A percentile compares a stretch with the other conserved stretches of the same genome.
Evolutionary conservation across 2,888 invertebrate genomes (phyloP).

Genomic region (Pyralis farinalis): DNA sequence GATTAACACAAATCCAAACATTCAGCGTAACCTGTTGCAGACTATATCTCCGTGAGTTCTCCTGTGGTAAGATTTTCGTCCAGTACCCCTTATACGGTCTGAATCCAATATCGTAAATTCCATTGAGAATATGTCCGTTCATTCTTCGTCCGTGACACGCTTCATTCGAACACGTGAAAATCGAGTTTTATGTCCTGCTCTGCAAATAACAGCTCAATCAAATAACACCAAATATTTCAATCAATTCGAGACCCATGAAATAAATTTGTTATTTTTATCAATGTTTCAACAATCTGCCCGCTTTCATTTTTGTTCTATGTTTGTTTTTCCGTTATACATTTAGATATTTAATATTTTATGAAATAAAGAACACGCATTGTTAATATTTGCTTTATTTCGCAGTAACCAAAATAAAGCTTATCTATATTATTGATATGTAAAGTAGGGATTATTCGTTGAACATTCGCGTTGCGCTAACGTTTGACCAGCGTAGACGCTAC

Average conservation of each 20-base stretch:
- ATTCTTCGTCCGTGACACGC: neutral
- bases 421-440: no score
- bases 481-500: no score
- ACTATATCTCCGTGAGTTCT: neutral
- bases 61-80: slow-evolving; percentile 11
- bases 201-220: slow-evolving; percentile 7
- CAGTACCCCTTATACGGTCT: neutral
- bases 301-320: neutral
- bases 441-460: no score
- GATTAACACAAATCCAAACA: no score
- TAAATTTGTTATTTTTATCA: slow-evolving; percentile 7
- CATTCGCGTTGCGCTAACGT: no score
- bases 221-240: slow-evolving; percentile 9
- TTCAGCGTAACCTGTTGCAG: no score
- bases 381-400: no score
- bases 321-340: neutral
- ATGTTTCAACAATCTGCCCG: slow-evolving; percentile 1
- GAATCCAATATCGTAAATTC: slow-evolving; percentile 9
- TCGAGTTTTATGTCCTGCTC: neutral
- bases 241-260: slow-evolving; percentile 6
- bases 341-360: no score
- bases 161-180: slow-evolving; percentile 1
- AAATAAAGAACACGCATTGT: no score
- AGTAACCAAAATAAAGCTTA: no score
- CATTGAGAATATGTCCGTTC: neutral